Conservation (phyloP, 2,888 invertebrate species). For the Melanostoma mellinum region DNA sequence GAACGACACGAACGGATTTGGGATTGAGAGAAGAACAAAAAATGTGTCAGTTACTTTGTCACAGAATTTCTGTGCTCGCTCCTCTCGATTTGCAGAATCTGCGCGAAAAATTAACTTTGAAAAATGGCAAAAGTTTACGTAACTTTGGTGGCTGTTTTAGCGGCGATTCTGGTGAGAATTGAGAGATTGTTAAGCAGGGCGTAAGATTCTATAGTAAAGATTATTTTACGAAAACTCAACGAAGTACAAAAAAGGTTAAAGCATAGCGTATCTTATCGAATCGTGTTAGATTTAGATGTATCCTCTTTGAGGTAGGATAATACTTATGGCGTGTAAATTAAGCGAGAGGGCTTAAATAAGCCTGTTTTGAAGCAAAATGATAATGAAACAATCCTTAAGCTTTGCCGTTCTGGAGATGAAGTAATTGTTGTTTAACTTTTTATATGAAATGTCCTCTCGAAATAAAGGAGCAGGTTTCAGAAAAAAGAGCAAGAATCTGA, state of each 20-base stretch:
- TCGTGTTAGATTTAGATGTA: conserved; percentile 5
- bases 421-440: too few relatives aligned
- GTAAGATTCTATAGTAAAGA: not conserved
- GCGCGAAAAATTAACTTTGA: conserved; percentile 43
- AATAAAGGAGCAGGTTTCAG: too few relatives aligned
- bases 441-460: too few relatives aligned
- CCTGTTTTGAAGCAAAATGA: too few relatives aligned
- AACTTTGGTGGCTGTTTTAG: conserved; percentile 13
- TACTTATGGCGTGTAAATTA: not conserved
- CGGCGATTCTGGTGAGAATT: conserved; percentile 8
- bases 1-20: not conserved
- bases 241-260: conserved; percentile 5
- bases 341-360: too few relatives aligned
- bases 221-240: conserved; percentile 26
- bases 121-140: conserved; percentile 55
- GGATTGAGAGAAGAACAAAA: conserved; percentile 1
- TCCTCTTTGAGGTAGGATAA: not conserved
- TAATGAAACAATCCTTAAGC: too few relatives aligned
- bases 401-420: too few relatives aligned
- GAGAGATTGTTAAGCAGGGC: not conserved
- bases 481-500: too few relatives aligned
- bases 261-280: not conserved
- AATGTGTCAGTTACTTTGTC: conserved; percentile 54
- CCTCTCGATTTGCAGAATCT: conserved; percentile 47
- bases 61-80: conserved; percentile 10